Base-by-base conservation (phyloP, 1,140 invertebrate genomes). In the Episyrphus balteatus region DNA sequence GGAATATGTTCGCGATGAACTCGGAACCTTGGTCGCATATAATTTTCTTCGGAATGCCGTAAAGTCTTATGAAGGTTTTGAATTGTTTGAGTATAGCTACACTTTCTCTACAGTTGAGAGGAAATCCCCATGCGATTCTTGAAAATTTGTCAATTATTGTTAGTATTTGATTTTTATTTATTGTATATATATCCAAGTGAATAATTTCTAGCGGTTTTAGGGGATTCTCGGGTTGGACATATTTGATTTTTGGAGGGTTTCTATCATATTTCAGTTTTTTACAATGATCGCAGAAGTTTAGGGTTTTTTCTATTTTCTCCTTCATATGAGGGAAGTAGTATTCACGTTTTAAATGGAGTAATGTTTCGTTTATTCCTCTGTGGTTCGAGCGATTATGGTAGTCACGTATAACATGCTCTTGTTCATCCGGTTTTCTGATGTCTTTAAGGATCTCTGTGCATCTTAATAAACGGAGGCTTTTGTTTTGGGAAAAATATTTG, bases 261-360 rank as follows among this genome's bases (percentile, higher is more conserved):
- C 56, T 51, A 21, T 59, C 56, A 40, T 59, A 59, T 55, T 62
- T 59, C 11, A 21, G 5, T 47, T 19, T 43, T 51, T 57, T 48
- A 36, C 55, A 62, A 14, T 55, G 53, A 39, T 57, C 50, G 38
- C 57, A 58, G 21, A 36, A 17, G 46, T 57, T 56, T n/a, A 60
- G 45, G 40, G 46, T 56, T 14, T 52, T 49, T 46, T 40, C 37
- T 14, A 61, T 52, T 36, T 51, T 44, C 31, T 52, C 47, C 26
- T 61, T 47, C 53, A 70, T 60, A 14, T 59, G 61, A 15, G 64
- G 62, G 59, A 66, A 69, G 48, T 61, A 61, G 49, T 59, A 68
- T 37, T 61, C 56, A 48, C 52, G 49, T 48, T 58, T 55, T n/a
- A 69, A 17, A 12, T 60, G 55, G 54, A 58, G 59, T 38, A 52